phyloP scores from a whole-genome alignment of 2,888 invertebrate species.

The Apamea crenata region DNA sequence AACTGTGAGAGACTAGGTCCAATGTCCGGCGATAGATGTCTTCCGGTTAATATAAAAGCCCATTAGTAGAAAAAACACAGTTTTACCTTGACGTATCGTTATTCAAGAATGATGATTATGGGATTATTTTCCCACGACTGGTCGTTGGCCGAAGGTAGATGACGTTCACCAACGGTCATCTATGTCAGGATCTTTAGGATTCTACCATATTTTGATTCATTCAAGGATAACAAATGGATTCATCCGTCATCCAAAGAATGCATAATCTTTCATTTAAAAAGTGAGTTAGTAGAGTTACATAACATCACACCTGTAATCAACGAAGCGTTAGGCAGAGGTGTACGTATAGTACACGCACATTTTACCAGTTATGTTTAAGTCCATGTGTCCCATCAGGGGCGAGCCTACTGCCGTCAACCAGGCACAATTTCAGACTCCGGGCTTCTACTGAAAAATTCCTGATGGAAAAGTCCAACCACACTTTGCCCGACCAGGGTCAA shows the following conservation, averaged over 20 bases:
- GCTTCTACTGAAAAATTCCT: too few relatives aligned
- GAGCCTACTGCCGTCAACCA: too few relatives aligned
- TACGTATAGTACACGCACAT: too few relatives aligned
- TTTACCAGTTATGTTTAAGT: too few relatives aligned
- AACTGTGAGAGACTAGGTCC: neutral
- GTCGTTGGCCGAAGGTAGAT: neutral
- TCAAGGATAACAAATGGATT: neutral
- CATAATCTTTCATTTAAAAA: neutral
- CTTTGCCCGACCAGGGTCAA: too few relatives aligned
- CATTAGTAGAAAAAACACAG: conserved; percentile 8
- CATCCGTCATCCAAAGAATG: neutral
- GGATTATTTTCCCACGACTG: conserved; percentile 19
- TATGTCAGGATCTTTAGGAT: too few relatives aligned
- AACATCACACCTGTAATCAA: too few relatives aligned
- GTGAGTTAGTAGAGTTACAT: neutral
- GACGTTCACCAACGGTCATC: neutral
- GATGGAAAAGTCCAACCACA: too few relatives aligned
- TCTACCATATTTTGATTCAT: neutral
- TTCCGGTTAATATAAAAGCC: neutral
- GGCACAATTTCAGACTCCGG: too few relatives aligned
- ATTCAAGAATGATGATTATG: conserved; percentile 24
- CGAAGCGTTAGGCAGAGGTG: too few relatives aligned
- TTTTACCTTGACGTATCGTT: conserved; percentile 17
- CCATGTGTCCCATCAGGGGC: too few relatives aligned
- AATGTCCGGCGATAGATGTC: neutral